Evolutionary conservation across 2,888 invertebrate genomes (phyloP), one percentile per base, ranked within the genome.

Genomic region (Hirtodrosophila cameraria): DNA sequence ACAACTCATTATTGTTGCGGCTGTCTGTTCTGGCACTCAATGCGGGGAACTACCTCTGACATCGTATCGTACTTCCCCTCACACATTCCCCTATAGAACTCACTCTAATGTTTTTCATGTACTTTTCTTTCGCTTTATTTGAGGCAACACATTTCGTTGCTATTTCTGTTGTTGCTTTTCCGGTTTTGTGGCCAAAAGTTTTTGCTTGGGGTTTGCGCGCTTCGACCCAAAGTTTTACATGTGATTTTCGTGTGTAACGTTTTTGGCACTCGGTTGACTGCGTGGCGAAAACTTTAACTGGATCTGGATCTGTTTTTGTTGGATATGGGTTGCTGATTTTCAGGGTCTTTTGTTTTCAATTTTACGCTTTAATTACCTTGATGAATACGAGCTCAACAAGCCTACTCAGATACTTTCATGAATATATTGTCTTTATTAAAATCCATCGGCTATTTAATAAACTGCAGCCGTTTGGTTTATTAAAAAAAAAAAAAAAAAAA

Each of bases 361-460:
- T 86, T 81, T 61, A 83, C 78, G 86, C 80, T 82, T 80, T 82
- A 82, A 82, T 82, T 82, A 75, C 78, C 78, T 59, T 65, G 73
- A 68, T 80, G 78, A 75, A 83, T 77, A 61, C 43, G 25, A 18
- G 28, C 12, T 36, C 30, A 59, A n/a, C 55, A 42, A 16, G 38
- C 42, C 30, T 49, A n/a, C n/a, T 27, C 25, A 35, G 53, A 53
- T 43, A 23, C 6, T 7, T 8, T 23, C 1, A 23, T 23, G 23
- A 2, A 58, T 36, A 49, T 49, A 54, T 41, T 39, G 45, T 3
- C 39, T 28, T 60, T 58, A 61, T 75, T 69, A 69, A 81, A 76
- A 83, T 80, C 68, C 81, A 81, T 78, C 58, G 67, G 49, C 65
- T 72, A 73, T 73, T 83, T 80, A 80, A 80, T 83, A 80, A 70